Evolutionary conservation across 2,113 vertebrate species (phyloP), one percentile per base, ranked within the genome.

Genomic region (Heterocephalus glaber): DNA sequence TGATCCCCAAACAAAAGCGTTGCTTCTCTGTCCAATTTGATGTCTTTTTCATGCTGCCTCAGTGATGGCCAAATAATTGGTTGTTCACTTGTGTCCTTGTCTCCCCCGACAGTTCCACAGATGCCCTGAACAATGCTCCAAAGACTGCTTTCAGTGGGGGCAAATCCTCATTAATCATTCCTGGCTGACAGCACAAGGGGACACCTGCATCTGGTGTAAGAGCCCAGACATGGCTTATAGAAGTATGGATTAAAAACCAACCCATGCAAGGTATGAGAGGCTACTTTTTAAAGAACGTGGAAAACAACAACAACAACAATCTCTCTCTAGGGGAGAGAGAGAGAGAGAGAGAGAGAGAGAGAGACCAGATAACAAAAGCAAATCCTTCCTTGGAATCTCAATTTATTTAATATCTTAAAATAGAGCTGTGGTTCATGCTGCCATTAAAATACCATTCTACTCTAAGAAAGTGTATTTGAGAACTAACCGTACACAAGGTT

Each of bases 121-220:
- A 99, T 99, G 98, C 99, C 98, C 98, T 96, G 98, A 99, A 99
- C 98, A 99, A 99, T 98, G 98, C 98, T 98, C 98, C 98, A 98
- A 98, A 98, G 98, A 94, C 98, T 98, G 98, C 98, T 99, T 98
- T 99, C 98, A 98, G 98, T 98, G 97, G 98, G 98, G 99, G 98
- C 98, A 98, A 99, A 98, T 98, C 98, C 99, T 99, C 99, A 99
- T 99, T 99, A 99, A 99, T 99, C 99, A 99, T 99, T 98, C 98
- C 98, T 98, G 97, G 98, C 98, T 99, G 99, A 99, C 99, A 99
- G 98, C 98, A 98, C 98, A 98, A 98, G 98, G 98, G 98, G 98
- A 98, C 98, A 99, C 98, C 98, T 99, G 98, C 98, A 98, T 99
- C 98, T 99, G 98, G 97, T 97, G 95, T 96, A 97, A 97, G 95